Evolutionary conservation across 1,140 invertebrate genomes (phyloP), one percentile per base, ranked within the genome.

Genomic region (Acromyrmex heyeri): DNA sequence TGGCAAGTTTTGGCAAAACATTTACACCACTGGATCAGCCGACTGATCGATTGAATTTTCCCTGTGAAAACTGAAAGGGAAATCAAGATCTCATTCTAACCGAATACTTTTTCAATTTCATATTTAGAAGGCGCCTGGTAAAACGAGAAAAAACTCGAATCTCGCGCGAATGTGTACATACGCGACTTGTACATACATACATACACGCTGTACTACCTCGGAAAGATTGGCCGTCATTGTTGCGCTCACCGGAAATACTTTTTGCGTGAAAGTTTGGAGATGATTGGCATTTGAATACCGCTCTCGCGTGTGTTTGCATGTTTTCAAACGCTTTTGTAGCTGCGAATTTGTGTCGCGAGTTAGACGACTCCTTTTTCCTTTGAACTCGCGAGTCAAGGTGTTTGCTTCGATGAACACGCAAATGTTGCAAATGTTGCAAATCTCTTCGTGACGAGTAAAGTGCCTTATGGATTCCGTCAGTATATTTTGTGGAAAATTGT

Each of bases 281-380:
- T 70, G 64, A 81, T 81, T 81, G 77, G 30, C 77, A 57, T 16
- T 57, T 70, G 77, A 69, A 81, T 70, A 44, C 50, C 30, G 48
- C 16, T 34, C 10, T 27, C 10, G 3, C 21, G 30, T 16, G 64
- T 21, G 50, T 21, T 81, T 64, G 77, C 77, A 14, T 69, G 48
- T 24, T 34, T 34, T 8, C 21, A 64, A 67, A 81, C 53, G 50
- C 77, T 81, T 55, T 69, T 44, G 21, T 18, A 65, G 44, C 27
- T 24, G 48, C 14, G 14, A 55, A 81, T 79, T 65, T 65, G 27
- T 67, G 34, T 70, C 64, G 64, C 24, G 18, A 5, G 50, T 57
- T 55, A 57, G 62, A 79, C 30, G 14, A 79, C n/a, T 64, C 24
- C 27, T 34, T 81, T 70, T 55, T 67, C 55, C 53, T 75, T 75